These are phyloP conservation scores for Seira musarum DNA, from an alignment of 2,888 invertebrate species.

Conservation along the genomic window DNA sequence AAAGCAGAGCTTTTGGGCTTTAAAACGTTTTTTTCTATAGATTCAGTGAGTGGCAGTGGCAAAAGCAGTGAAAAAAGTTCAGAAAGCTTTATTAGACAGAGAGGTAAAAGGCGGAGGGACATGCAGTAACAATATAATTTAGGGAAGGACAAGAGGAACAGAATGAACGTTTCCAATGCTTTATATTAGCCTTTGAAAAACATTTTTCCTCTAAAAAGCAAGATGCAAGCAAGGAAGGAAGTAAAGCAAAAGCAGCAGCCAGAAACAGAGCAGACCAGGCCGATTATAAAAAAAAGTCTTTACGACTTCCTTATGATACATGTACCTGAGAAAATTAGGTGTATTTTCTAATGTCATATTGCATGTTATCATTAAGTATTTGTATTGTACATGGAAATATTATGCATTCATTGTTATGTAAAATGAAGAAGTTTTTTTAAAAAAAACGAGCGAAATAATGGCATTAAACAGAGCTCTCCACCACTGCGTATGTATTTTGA, in stretches of 20 bases:
- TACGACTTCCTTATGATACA: constrained; percentile 6
- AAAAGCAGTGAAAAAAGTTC: constrained; percentile 9
- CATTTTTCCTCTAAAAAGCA: neutral
- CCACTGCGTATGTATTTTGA: neutral
- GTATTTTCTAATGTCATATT: constrained; percentile 10
- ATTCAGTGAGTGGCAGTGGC: neutral
- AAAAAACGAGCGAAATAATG: neutral
- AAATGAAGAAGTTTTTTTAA: neutral
- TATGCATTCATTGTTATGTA: neutral
- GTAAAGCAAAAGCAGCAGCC: too few species aligned
- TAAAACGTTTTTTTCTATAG: neutral
- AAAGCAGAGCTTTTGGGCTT: constrained; percentile 9
- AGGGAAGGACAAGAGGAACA: constrained; percentile 22
- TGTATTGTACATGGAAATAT: neutral
- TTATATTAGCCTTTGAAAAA: neutral
- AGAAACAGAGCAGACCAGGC: too few species aligned
- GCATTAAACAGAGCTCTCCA: too few species aligned
- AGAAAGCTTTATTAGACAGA: constrained; percentile 15
- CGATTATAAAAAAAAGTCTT: neutral
- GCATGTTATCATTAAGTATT: constrained; percentile 6
- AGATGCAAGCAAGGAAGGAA: neutral
- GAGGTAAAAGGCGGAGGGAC: constrained; percentile 18
- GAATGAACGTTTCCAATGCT: neutral
- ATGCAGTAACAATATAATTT: constrained; percentile 22
- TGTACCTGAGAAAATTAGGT: constrained; percentile 5